phyloP scores from a whole-genome alignment of 2,888 invertebrate species.

The Syrphus vitripennis region DNA sequence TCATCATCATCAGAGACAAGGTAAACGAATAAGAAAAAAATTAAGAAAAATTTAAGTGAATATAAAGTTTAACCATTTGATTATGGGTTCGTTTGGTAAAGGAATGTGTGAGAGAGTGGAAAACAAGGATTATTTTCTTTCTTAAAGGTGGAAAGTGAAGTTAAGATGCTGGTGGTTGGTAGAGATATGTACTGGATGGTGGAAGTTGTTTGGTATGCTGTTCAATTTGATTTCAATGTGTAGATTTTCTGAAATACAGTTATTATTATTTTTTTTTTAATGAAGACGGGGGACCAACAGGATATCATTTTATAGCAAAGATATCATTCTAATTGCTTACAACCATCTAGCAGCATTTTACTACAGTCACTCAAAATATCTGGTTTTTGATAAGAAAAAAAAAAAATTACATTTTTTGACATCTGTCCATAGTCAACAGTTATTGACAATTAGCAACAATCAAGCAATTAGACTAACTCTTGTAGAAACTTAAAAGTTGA shows the following conservation, averaged over 20 bases:
- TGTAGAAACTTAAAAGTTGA: too few relatives aligned
- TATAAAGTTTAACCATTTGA: conserved; percentile 60
- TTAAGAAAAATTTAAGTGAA: conserved; percentile 55
- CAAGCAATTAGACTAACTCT: too few relatives aligned
- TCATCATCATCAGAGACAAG: background rate
- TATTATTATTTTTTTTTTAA: background rate
- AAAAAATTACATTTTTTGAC: too few relatives aligned
- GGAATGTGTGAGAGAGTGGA: background rate
- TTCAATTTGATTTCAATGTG: background rate
- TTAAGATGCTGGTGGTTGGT: background rate
- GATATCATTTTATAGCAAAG: background rate
- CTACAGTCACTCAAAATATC: background rate
- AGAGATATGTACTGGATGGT: background rate
- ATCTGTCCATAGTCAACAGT: too few relatives aligned
- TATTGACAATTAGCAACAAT: too few relatives aligned
- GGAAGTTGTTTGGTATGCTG: background rate
- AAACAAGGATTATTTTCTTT: background rate
- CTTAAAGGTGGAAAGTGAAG: background rate
- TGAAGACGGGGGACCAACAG: background rate
- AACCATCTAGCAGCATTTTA: background rate
- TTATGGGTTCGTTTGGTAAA: conserved; percentile 45
- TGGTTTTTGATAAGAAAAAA: too few relatives aligned
- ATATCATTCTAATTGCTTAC: background rate
- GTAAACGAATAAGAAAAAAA: conserved; percentile 42
- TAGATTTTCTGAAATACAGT: background rate